Percentiles rank a stretch among this genome's conserved stretches.
phyloP scores from a whole-genome alignment of 2,113 vertebrate species.

The Muntiacus muntjak region DNA sequence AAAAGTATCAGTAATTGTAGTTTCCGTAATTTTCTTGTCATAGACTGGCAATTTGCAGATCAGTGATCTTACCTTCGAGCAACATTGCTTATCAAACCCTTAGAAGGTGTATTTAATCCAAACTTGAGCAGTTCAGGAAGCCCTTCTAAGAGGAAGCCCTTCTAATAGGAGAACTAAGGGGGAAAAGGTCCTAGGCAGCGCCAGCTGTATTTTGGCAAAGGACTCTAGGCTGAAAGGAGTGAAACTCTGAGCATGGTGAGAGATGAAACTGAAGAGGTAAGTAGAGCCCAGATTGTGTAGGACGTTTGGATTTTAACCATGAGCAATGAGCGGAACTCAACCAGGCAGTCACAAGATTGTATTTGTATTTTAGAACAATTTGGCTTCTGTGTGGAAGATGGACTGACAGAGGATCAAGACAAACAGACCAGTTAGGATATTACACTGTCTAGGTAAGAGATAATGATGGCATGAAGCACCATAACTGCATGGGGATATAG shows the following conservation, averaged over 20 bases:
- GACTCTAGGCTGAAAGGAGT: background rate
- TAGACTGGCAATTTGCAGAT: background rate
- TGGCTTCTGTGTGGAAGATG: background rate
- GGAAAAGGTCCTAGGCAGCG: background rate
- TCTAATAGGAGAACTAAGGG: background rate
- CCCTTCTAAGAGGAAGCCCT: background rate
- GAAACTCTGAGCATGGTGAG: background rate
- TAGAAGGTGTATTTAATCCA: background rate
- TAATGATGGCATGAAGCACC: background rate
- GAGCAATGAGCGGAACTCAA: background rate
- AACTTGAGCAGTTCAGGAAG: background rate
- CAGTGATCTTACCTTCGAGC: background rate
- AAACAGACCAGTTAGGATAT: background rate
- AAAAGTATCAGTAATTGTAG: background rate
- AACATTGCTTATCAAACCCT: background rate
- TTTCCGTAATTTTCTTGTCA: background rate
- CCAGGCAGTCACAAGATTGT: background rate
- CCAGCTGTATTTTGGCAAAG: background rate
- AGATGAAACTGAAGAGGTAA: background rate
- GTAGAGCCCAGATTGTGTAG: background rate
- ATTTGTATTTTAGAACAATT: background rate
- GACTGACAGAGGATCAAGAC: background rate
- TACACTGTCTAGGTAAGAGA: background rate
- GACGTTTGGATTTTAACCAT: background rate
- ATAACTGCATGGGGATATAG: background rate